phyloP scores from a whole-genome alignment of 1,140 invertebrate genomes.

The Proctacanthus coquilletti region DNA sequence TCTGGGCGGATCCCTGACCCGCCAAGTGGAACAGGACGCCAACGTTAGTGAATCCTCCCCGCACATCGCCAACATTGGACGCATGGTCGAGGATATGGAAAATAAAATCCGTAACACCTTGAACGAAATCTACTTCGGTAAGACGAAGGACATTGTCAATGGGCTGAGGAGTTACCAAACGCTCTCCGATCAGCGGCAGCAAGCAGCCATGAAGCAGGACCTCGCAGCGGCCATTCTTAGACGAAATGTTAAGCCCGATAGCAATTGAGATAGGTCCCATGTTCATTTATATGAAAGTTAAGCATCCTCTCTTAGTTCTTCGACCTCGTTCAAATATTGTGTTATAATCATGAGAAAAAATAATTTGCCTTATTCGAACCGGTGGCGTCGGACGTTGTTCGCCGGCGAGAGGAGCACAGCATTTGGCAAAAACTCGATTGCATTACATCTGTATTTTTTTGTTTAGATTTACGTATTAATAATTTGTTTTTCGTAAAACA shows the following conservation, averaged over 20 bases:
- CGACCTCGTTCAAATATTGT: too few relatives aligned
- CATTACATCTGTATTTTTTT: too few relatives aligned
- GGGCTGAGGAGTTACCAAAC: conserved; percentile 82
- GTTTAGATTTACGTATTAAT: too few relatives aligned
- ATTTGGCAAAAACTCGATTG: too few relatives aligned
- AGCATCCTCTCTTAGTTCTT: too few relatives aligned
- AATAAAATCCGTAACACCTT: conserved; percentile 97
- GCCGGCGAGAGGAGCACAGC: too few relatives aligned
- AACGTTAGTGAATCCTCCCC: conserved; percentile 80
- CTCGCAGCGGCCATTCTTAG: conserved; percentile 66
- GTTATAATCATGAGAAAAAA: too few relatives aligned
- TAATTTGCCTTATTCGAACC: too few relatives aligned
- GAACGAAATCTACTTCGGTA: conserved; percentile 99
- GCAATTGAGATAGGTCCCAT: conserved; percentile 21
- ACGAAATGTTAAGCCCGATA: conserved; percentile 34
- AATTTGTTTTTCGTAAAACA: too few relatives aligned
- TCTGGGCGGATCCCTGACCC: conserved; percentile 89
- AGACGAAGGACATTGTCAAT: conserved; percentile 97
- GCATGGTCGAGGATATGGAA: conserved; percentile 96
- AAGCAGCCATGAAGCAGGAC: conserved; percentile 72
- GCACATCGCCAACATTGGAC: conserved; percentile 97
- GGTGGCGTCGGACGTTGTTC: too few relatives aligned
- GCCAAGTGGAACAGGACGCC: conserved; percentile 87
- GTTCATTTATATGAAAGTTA: too few relatives aligned
- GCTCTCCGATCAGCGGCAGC: conserved; percentile 65